These are phyloP conservation scores for Drosophila asahinai DNA, from an alignment of 1,140 invertebrate genomes.

Conservation along the genomic window DNA sequence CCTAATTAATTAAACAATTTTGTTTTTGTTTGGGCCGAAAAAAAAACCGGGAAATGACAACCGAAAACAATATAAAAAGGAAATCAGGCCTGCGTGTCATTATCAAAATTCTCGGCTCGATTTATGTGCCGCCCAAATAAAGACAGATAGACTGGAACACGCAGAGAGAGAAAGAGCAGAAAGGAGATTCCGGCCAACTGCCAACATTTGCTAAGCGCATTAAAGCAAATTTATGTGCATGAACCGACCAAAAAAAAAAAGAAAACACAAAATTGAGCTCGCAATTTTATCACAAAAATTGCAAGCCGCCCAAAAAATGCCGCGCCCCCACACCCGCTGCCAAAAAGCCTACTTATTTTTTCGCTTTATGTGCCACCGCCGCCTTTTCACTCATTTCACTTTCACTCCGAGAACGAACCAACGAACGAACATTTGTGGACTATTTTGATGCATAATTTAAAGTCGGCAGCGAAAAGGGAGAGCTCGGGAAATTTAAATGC, in stretches of 20 bases:
- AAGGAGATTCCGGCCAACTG: slow-evolving; percentile 25
- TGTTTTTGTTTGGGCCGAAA: slow-evolving; percentile 7
- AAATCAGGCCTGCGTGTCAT: slow-evolving; percentile 57
- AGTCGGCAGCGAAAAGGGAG: slow-evolving; percentile 20
- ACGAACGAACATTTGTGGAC: slow-evolving; percentile 35
- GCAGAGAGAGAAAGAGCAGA: not conserved
- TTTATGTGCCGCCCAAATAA: slow-evolving; percentile 63
- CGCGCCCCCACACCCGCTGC: slow-evolving; percentile 37
- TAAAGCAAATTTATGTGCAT: slow-evolving; percentile 76
- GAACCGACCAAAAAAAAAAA: slow-evolving; percentile 10
- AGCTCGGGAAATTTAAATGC: slow-evolving; percentile 52
- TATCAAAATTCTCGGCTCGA: slow-evolving; percentile 72
- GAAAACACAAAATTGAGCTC: slow-evolving; percentile 16
- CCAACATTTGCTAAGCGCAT: slow-evolving; percentile 70
- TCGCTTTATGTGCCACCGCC: slow-evolving; percentile 10
- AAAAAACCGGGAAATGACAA: slow-evolving; percentile 27
- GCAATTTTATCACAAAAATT: slow-evolving; percentile 66
- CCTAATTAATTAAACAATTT: slow-evolving; percentile 80
- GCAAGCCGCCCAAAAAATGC: slow-evolving; percentile 44
- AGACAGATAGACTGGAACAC: slow-evolving; percentile 38
- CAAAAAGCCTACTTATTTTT: slow-evolving; percentile 13
- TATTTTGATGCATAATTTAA: slow-evolving; percentile 76
- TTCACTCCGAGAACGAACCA: slow-evolving; percentile 51
- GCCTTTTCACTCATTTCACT: slow-evolving; percentile 55
- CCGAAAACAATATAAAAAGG: slow-evolving; percentile 19